Percentiles rank a stretch among this genome's conserved stretches.
Conservation (phyloP, 2,113 vertebrate species). For the Emydocephalus ijimae region DNA sequence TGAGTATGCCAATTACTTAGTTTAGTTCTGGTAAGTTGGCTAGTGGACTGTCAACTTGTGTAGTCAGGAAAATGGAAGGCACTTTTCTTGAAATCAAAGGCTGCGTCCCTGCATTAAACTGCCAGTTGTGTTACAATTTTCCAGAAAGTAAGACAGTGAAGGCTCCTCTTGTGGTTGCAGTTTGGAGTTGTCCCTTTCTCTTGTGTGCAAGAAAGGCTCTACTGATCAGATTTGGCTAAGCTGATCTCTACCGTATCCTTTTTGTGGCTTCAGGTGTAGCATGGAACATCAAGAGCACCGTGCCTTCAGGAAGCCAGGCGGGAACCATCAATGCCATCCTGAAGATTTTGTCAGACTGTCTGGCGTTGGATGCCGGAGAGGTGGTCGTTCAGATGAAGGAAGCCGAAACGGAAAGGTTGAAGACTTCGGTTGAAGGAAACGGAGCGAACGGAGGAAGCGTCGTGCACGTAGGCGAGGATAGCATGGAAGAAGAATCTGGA, state of each 20-base stretch:
- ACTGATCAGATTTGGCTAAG: no score
- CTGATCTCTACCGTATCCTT: not conserved
- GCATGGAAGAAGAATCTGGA: slow-evolving; percentile 66
- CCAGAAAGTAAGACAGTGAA: not conserved
- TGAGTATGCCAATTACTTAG: not conserved
- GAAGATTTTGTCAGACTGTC: slow-evolving; percentile 78
- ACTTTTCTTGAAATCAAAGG: not conserved
- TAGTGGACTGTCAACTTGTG: not conserved
- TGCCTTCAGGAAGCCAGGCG: slow-evolving; percentile 81
- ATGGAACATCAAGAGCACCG: slow-evolving; percentile 87
- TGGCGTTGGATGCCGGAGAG: slow-evolving; percentile 77
- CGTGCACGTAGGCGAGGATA: slow-evolving; percentile 64
- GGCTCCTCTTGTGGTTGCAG: not conserved
- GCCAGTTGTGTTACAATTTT: not conserved
- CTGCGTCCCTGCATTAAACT: not conserved
- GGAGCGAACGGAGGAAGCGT: slow-evolving; percentile 32
- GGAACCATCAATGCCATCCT: slow-evolving; percentile 81
- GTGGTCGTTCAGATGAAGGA: slow-evolving; percentile 75
- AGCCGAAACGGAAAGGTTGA: slow-evolving; percentile 66
- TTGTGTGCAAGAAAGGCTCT: no score
- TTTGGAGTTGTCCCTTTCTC: not conserved
- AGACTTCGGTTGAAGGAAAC: slow-evolving; percentile 55
- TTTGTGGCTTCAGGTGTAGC: slow-evolving; percentile 64
- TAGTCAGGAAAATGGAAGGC: not conserved
- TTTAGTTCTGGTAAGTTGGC: not conserved